Evolutionary conservation across 2,797 vertebrate genomes (phyloP).

Genomic region (Poeciliopsis presidionis): DNA sequence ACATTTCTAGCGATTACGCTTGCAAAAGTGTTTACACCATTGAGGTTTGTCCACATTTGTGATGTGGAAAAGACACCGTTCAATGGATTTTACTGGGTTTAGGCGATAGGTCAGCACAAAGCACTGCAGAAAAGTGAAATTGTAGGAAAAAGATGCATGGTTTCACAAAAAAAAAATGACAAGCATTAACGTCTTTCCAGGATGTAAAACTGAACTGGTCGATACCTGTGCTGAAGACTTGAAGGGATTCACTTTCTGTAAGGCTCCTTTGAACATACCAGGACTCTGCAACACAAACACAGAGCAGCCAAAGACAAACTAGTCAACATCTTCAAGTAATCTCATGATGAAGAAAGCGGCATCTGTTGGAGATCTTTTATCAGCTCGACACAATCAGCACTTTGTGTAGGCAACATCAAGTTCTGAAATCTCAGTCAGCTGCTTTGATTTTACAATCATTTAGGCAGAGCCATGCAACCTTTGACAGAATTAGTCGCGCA

Average conservation of each 20-base stretch:
- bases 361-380: neutral
- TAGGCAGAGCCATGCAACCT: neutral
- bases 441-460: neutral
- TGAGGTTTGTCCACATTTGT: neutral
- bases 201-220: neutral
- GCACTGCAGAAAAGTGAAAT: neutral
- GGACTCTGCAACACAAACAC: conserved; percentile 51
- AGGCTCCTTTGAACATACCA: conserved; percentile 53
- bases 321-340: neutral
- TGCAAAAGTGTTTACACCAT: neutral
- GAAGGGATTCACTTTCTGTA: conserved; percentile 72
- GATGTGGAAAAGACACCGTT: neutral
- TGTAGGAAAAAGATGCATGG: neutral
- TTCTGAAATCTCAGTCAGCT: neutral
- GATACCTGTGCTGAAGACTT: conserved; percentile 58
- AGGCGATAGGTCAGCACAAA: neutral
- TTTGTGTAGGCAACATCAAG: neutral
- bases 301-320: neutral
- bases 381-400: neutral
- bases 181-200: neutral
- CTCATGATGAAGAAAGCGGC: neutral
- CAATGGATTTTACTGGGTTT: neutral
- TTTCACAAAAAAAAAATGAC: neutral
- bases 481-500: neutral
- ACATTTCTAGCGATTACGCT: neutral